phyloP scores from a whole-genome alignment of 2,797 vertebrate species.

The Pteronotus mesoamericanus region DNA sequence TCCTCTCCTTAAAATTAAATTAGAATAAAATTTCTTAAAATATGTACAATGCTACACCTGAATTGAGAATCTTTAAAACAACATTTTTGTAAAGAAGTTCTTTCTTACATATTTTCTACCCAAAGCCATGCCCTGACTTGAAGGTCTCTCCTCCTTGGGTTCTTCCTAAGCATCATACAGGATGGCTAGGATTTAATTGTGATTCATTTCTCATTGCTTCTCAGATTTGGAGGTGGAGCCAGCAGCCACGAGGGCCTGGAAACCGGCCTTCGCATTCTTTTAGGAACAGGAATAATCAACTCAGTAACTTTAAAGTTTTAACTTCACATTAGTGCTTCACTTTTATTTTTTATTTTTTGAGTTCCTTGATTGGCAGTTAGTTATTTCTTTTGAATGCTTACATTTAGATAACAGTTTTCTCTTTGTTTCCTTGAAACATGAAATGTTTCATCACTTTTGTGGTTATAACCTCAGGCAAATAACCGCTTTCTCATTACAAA shows the following conservation, averaged over 20 bases:
- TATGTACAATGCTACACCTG: not conserved
- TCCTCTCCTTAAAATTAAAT: not conserved
- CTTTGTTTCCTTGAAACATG: not conserved
- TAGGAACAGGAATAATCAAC: not conserved
- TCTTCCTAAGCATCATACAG: not conserved
- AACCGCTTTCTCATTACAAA: not conserved
- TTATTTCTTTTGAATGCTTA: not conserved
- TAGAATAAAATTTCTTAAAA: not conserved
- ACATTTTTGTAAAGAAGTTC: not conserved
- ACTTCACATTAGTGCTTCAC: not conserved
- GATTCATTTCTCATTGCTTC: not conserved
- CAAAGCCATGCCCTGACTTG: not conserved
- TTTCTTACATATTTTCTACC: not conserved
- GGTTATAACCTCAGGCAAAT: not conserved
- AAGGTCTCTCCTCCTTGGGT: not conserved
- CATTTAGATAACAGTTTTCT: not conserved
- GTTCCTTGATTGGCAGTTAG: not conserved
- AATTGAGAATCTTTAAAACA: not conserved
- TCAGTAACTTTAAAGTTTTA: not conserved
- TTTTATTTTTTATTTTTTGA: not conserved
- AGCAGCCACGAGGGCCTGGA: not conserved
- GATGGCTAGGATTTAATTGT: not conserved
- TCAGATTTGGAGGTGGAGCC: not conserved
- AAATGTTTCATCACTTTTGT: not conserved
- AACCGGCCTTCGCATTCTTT: not conserved